Evolutionary conservation across 2,113 vertebrate genomes (phyloP).

Genomic region (Chamaea fasciata): DNA sequence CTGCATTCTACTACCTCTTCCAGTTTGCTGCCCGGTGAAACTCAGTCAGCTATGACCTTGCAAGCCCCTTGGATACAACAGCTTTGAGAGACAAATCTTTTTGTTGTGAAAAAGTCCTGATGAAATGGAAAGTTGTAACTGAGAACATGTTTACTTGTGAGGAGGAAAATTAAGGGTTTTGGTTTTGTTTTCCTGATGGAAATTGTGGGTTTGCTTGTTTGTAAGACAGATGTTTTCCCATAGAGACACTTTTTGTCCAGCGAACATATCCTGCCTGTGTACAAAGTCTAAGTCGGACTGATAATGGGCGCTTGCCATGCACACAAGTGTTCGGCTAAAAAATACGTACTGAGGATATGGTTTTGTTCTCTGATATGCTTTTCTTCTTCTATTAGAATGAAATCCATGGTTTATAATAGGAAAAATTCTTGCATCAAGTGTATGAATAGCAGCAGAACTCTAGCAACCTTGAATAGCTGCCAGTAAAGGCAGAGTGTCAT

Average conservation of each 20-base stretch:
- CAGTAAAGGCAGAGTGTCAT: neutral
- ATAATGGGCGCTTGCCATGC: neutral
- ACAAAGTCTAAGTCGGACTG: neutral
- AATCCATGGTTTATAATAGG: neutral
- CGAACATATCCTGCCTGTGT: neutral
- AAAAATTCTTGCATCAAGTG: neutral
- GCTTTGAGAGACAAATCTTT: neutral
- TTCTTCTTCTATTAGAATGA: neutral
- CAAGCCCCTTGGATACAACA: neutral
- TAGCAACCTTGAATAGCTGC: neutral
- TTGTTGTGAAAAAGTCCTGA: neutral
- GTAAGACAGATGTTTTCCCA: neutral
- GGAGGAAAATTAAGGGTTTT: neutral
- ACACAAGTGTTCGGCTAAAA: neutral
- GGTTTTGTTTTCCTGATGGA: neutral
- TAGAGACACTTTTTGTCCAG: neutral
- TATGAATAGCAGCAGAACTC: neutral
- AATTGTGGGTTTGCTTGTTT: neutral
- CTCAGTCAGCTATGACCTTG: neutral
- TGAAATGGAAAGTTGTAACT: neutral
- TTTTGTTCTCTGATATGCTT: neutral
- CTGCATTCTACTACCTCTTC: neutral
- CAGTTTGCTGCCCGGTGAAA: neutral
- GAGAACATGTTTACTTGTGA: neutral
- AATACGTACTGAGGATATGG: neutral